These are phyloP conservation scores for Protobothrops flavoviridis DNA, from an alignment of 2,113 vertebrate genomes.

Conservation along the genomic window DNA sequence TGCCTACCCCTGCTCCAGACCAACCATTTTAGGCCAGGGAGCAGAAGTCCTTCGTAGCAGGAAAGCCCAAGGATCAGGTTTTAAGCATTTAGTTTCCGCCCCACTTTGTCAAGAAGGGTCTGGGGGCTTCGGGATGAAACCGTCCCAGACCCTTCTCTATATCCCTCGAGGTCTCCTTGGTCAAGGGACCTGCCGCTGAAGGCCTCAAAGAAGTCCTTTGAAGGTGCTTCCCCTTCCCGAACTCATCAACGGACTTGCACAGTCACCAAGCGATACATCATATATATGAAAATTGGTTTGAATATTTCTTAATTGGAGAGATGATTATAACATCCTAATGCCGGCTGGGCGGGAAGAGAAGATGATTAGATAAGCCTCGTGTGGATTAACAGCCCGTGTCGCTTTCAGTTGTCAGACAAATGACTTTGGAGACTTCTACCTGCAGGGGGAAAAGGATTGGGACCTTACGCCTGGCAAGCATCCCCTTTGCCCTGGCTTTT, in stretches of 20 bases:
- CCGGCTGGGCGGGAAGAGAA: background rate
- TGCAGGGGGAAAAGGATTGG: too few relatives aligned
- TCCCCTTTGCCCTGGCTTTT: too few relatives aligned
- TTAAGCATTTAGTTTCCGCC: background rate
- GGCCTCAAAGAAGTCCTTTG: too few relatives aligned
- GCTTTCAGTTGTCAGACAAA: background rate
- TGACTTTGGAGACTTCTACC: background rate
- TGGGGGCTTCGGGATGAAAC: background rate
- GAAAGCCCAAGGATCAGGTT: background rate
- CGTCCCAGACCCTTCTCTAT: too few relatives aligned
- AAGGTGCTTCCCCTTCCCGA: too few relatives aligned
- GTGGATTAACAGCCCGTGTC: background rate
- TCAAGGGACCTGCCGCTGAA: too few relatives aligned
- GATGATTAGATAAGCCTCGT: background rate
- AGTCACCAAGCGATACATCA: background rate
- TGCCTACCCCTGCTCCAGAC: too few relatives aligned
- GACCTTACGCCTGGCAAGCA: too few relatives aligned
- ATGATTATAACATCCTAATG: background rate
- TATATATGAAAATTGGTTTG: background rate
- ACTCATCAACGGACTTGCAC: background rate
- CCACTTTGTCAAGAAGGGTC: background rate
- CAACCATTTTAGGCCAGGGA: too few relatives aligned
- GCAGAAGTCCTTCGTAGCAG: background rate
- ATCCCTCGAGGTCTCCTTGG: background rate
- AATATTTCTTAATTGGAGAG: background rate